Evolutionary conservation across 1,140 invertebrate species (phyloP), one percentile per base, ranked within the genome.

Genomic region (Mizuhopecten yessoensis): DNA sequence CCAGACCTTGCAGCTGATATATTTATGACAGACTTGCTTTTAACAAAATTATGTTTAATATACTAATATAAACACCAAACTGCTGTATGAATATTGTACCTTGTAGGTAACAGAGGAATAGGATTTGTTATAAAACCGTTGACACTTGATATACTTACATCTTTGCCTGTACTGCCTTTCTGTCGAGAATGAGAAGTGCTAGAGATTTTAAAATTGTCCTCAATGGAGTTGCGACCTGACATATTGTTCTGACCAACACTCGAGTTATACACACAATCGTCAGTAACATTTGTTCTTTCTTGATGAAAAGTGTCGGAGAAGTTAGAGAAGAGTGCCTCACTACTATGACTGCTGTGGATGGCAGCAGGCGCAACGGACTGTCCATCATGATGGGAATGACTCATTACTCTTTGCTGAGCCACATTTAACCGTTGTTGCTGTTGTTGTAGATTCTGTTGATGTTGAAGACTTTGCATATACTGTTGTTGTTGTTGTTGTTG

Each of bases 401-500:
- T 90, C 42, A 75, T 92, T 34, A 29, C 45, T 45, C 42, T 89
- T 34, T 86, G 86, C 15, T 88, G 88, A 34, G 57, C 86, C 87
- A 92, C 86, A 33, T 90, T 86, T 49, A 87, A 88, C 87, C 91
- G 93, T 57, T 94, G 93, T 34, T 92, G 93, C 88, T 91, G 91
- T 87, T 94, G 91, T 90, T 93, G 92, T 93, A 89, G 92, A 92
- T 88, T 90, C 23, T 57, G 45, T 57, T 92, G 92, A 88, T 93
- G 92, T 88, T 94, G 92, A 75, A 86, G 45, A 33, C 90, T 34
- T 91, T 89, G 92, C 86, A 89, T 86, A 86, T 90, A 90, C 88
- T 87, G 33, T 87, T 90, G 89, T 87, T 93, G 93, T 88, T 95
- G 94, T 17, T 91, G 92, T 39, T 86, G 87, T 29, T 87, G 90